Conservation (phyloP, 1,140 invertebrate species). For the Bombus breviceps region DNA sequence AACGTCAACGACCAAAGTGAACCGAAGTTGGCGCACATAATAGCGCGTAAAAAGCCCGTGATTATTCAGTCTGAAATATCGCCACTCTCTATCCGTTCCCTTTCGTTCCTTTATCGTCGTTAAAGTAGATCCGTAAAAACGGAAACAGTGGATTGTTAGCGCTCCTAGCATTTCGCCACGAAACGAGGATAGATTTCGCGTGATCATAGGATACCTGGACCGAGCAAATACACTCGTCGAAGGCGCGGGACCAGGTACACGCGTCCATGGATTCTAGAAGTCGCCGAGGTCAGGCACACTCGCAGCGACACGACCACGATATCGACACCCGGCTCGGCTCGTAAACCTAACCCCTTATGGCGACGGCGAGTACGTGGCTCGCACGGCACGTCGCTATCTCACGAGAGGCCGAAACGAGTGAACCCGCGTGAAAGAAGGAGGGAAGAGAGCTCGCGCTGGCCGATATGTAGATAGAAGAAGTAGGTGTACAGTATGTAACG, state of each 20-base stretch:
- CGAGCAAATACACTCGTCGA: not conserved
- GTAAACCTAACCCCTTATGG: constrained; percentile 70
- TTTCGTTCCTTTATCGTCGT: not conserved
- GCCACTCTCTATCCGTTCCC: not conserved
- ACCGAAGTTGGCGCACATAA: not conserved
- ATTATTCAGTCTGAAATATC: constrained; percentile 3
- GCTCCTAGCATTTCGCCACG: not conserved
- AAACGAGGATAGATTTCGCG: not conserved
- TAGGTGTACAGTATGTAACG: constrained; percentile 65
- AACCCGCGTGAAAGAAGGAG: constrained; percentile 27
- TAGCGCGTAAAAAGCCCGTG: not conserved
- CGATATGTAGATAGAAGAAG: constrained; percentile 71
- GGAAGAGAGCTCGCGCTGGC: constrained; percentile 44
- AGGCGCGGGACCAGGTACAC: not conserved
- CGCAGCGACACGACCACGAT: constrained; percentile 56
- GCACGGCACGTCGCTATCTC: constrained; percentile 62
- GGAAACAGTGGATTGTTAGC: not conserved
- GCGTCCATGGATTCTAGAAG: constrained; percentile 44
- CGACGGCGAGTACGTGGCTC: constrained; percentile 26
- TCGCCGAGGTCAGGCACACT: constrained; percentile 54
- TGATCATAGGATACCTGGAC: not conserved
- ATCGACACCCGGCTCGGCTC: constrained; percentile 62
- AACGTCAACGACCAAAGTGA: constrained; percentile 10
- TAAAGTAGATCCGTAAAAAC: not conserved
- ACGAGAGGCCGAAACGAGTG: constrained; percentile 58